phyloP scores from a whole-genome alignment of 2,888 invertebrate species.

The Drosophila cognata region DNA sequence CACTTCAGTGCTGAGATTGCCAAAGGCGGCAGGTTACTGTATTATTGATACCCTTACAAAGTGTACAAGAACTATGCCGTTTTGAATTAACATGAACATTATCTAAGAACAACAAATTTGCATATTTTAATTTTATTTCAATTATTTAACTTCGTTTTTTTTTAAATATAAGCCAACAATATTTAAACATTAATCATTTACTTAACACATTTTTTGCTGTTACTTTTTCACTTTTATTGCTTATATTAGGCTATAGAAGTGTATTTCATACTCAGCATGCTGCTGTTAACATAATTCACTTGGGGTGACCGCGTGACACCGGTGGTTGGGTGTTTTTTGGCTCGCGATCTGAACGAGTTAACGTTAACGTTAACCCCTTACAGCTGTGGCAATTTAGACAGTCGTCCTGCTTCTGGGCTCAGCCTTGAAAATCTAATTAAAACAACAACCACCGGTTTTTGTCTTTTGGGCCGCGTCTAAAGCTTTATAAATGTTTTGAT shows the following conservation, averaged over 20 bases:
- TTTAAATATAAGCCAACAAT: background rate
- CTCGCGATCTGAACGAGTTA: constrained; percentile 66
- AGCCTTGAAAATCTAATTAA: constrained; percentile 79
- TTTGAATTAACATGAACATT: background rate
- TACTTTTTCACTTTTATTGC: background rate
- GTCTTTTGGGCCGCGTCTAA: constrained; percentile 61
- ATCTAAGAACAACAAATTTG: background rate
- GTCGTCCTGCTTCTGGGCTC: constrained; percentile 55
- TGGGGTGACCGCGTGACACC: constrained; percentile 52
- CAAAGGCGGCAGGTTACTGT: constrained; percentile 77
- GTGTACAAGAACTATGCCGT: background rate
- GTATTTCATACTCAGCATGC: constrained; percentile 15
- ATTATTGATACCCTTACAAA: constrained; percentile 45
- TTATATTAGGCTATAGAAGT: background rate
- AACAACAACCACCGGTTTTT: constrained; percentile 80
- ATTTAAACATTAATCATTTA: background rate
- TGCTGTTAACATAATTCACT: background rate
- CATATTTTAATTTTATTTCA: background rate
- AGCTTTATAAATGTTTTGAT: constrained; percentile 79
- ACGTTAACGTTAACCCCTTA: constrained; percentile 72
- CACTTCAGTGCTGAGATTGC: constrained; percentile 77
- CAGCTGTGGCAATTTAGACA: constrained; percentile 76
- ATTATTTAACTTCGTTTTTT: background rate
- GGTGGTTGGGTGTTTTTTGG: constrained; percentile 34
- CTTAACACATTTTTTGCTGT: background rate